phyloP scores from a whole-genome alignment of 1,140 invertebrate genomes.

The Diabrotica undecimpunctata region DNA sequence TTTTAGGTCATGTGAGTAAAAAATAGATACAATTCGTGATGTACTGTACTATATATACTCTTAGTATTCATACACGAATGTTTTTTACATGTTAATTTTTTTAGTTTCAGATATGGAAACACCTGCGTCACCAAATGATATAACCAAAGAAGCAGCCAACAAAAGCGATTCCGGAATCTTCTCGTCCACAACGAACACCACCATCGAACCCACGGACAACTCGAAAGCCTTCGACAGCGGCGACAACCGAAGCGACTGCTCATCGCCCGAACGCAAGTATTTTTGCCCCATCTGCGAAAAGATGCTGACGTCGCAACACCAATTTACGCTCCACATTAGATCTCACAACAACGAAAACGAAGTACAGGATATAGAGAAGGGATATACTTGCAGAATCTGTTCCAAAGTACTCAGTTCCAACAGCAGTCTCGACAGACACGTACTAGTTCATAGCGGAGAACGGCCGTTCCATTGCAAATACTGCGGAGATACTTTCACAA shows the following conservation, averaged over 20 bases:
- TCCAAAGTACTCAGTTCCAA: slow-evolving; percentile 66
- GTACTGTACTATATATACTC: no score
- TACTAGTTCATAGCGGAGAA: slow-evolving; percentile 71
- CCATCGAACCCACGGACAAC: slow-evolving; percentile 25
- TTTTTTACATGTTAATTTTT: slow-evolving; percentile 16
- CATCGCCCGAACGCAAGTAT: slow-evolving; percentile 49
- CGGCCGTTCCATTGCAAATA: slow-evolving; percentile 73
- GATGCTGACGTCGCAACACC: slow-evolving; percentile 57
- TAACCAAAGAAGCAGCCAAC: slow-evolving; percentile 35
- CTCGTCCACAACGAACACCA: slow-evolving; percentile 39
- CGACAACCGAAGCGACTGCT: slow-evolving; percentile 41
- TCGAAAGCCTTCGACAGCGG: slow-evolving; percentile 31
- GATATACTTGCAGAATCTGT: slow-evolving; percentile 54
- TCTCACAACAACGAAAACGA: slow-evolving; percentile 56
- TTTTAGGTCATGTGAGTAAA: no score
- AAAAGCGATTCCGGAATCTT: slow-evolving; percentile 44
- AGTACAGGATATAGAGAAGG: slow-evolving; percentile 49
- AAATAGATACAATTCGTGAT: no score
- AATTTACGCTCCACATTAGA: slow-evolving; percentile 68
- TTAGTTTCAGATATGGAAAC: slow-evolving; percentile 42
- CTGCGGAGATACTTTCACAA: slow-evolving; percentile 80
- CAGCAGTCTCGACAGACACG: slow-evolving; percentile 72
- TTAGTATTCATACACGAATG: no score
- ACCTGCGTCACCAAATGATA: slow-evolving; percentile 27
- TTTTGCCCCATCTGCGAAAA: slow-evolving; percentile 63